Evolutionary conservation across 2,888 invertebrate species (phyloP), one percentile per base, ranked within the genome.

Genomic region (Acanthosepion esculentum): DNA sequence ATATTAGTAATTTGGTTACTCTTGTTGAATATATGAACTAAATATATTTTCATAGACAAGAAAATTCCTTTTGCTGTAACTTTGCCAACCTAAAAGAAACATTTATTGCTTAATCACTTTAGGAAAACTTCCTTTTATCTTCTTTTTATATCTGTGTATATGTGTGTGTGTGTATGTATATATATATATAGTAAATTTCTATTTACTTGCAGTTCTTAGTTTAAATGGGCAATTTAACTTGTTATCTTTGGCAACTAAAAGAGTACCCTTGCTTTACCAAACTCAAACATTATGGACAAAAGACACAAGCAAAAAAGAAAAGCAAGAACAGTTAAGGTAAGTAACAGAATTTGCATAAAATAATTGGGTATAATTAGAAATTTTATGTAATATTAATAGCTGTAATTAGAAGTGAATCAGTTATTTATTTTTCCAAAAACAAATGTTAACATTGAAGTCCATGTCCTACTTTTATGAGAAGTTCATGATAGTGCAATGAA

Each of bases 241-340:
- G 50, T 48, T 93, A 12, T 48, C 93, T 53, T 93, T 93, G 53
- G 48, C 93, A 93, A 93, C 93, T 53, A 92, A 50, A 48, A 93
- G 93, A n/a, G 48, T 15, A 3, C 93, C 93, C 15, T 53, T 93
- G 8, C 93, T 93, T 48, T 53, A 18, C 53, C 93, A 93, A 50
- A 53, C n/a, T 48, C 48, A 53, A 50, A 50, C 6, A 6, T 48
- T 93, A 93, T 53, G 48, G 93, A 48, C n/a, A 48, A 29, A 48
- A 53, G 53, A 8, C n/a, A 93, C n/a, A 53, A 50, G 4, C 53
- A 53, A 93, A 93, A 53, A 93, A 93, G 50, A 93, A n/a, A 93
- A 93, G 20, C 29, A 50, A 93, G 29, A 93, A 26, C 48, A 93
- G 18, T 93, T 93, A 93, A 93, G 93, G 93, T 93, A 93, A 93